Conservation (phyloP, 2,113 vertebrate species). For the Synodontis membranacea region DNA sequence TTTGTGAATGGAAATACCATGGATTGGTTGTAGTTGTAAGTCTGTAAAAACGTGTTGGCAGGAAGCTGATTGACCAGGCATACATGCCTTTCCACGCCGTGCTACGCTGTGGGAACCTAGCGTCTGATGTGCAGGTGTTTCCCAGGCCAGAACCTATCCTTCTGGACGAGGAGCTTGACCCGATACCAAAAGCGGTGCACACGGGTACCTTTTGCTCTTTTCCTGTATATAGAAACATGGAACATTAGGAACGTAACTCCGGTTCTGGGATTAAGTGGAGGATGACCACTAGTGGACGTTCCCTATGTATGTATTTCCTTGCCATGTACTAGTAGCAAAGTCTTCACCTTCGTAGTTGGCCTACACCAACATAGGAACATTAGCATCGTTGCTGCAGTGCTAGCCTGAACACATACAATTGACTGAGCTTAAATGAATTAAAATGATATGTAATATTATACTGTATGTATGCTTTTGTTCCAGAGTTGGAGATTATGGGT, state of each 20-base stretch:
- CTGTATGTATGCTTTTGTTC: conserved; percentile 33
- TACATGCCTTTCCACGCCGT: conserved; percentile 95
- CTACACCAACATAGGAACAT: no score
- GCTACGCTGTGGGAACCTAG: conserved; percentile 91
- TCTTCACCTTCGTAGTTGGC: not conserved
- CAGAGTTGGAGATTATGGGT: conserved; percentile 95
- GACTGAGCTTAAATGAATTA: not conserved
- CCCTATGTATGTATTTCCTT: not conserved
- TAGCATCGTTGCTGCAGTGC: not conserved
- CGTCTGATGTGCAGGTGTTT: conserved; percentile 96
- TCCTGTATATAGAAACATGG: not conserved
- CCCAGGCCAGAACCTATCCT: conserved; percentile 92
- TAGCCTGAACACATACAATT: not conserved
- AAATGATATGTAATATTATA: conserved; percentile 4
- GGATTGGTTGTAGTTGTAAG: not conserved
- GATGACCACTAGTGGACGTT: not conserved
- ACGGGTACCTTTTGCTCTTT: conserved; percentile 76
- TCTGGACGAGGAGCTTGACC: conserved; percentile 94
- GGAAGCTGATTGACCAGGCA: conserved; percentile 92
- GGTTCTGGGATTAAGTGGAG: not conserved
- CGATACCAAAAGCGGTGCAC: conserved; percentile 84
- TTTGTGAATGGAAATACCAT: not conserved
- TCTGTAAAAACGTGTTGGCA: conserved; percentile 58
- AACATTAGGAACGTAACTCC: not conserved
- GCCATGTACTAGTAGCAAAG: not conserved